A percentile compares a stretch with the other conserved stretches of the same genome.
phyloP scores from a whole-genome alignment of 1,140 invertebrate genomes.

The Apocrypta bakeri region DNA sequence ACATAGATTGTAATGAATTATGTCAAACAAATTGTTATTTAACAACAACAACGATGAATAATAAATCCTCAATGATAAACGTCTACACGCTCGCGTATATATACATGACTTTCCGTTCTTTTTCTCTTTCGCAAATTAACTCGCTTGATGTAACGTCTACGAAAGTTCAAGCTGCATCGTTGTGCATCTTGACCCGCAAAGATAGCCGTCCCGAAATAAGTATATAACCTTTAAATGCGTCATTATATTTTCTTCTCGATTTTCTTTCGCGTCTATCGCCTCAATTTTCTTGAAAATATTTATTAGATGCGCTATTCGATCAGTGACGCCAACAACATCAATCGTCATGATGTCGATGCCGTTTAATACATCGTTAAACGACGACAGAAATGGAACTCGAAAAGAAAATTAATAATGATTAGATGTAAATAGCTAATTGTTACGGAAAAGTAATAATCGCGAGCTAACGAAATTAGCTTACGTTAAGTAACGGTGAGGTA shows the following conservation, averaged over 20 bases:
- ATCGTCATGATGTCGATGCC: background rate
- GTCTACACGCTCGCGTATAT: background rate
- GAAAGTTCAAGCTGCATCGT: constrained; percentile 41
- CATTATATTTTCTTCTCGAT: constrained; percentile 8
- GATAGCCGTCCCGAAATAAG: constrained; percentile 42
- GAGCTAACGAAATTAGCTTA: no score
- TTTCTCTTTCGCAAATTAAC: constrained; percentile 25
- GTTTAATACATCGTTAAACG: no score
- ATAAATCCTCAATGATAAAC: constrained; percentile 40
- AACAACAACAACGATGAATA: background rate
- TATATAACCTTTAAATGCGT: constrained; percentile 40
- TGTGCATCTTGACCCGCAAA: constrained; percentile 44
- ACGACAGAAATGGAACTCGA: no score
- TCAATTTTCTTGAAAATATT: constrained; percentile 28
- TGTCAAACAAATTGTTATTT: constrained; percentile 46
- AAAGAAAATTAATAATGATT: no score
- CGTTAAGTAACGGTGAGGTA: no score
- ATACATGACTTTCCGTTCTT: no score
- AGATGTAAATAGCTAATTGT: no score
- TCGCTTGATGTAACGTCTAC: constrained; percentile 40
- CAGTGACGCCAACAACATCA: background rate
- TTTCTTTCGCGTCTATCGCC: background rate
- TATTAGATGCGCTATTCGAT: background rate
- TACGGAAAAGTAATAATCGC: no score
- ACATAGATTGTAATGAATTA: constrained; percentile 35